Evolutionary conservation across 2,113 vertebrate species (phyloP), one percentile per base, ranked within the genome.

Genomic region (human (Homo sapiens)): DNA sequence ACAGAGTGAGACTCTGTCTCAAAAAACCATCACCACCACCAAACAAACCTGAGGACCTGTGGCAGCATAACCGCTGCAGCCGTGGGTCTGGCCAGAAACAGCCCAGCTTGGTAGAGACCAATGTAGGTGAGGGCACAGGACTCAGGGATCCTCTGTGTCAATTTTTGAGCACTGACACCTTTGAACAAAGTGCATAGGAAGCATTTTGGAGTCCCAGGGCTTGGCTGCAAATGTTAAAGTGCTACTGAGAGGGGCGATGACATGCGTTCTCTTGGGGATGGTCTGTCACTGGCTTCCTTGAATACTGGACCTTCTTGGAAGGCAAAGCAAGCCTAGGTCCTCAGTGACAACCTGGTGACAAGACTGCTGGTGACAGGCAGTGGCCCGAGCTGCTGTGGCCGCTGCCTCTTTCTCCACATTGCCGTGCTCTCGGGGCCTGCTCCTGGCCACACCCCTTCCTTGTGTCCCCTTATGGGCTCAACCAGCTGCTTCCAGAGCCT

Each of bases 111-210:
- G 32, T 10, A 57, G 40, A 57, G 43, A 72, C 59, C 13, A 0
- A 12, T 0, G 6, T 10, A 8, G 3, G 8, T 50, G 35, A 32
- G 14, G 14, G 8, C 11, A 0, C 1, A 1, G 20, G 25, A 30
- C 64, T 59, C 6, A 3, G 20, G 9, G 2, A 8, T 66, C 59
- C 32, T n/a, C 30, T 38, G 23, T 6, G 43, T 43, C 75, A 48
- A 32, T 83, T 59, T 84, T 38, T 78, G 43, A 95, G 52, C 82
- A 88, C 35, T 43, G 8, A 55, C 10, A 35, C 38, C 13, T 52
- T 16, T 79, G 22, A 57, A 59, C 55, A 5, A 52, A 88, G 32
- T 35, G 22, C 50, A 6, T 2, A 13, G 45, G 43, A 52, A 70
- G 57, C 11, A 9, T 6, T 6, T 9, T 79, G 40, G 40, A 35